Evolutionary conservation across 2,888 invertebrate genomes (phyloP), one percentile per base, ranked within the genome.

Genomic region (Eupithecia subumbrata): DNA sequence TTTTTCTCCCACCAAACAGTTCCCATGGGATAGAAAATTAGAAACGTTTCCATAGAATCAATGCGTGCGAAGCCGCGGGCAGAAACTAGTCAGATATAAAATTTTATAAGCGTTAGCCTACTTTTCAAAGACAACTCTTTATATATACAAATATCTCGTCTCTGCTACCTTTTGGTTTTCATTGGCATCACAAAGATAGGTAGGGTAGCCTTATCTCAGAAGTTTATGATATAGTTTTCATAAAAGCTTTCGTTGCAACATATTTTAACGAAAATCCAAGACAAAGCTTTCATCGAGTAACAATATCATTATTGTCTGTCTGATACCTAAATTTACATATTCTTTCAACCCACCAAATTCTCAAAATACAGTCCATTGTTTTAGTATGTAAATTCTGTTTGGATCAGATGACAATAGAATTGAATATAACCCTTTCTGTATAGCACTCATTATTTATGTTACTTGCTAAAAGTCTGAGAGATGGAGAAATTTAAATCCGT

Each of bases 381-480:
- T 77, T 71, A 78, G 40, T 78, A 78, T 76, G 79, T 73, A 77
- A 77, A 78, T 80, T 73, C 67, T 56, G 66, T 67, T 66, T 37
- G 74, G 80, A 73, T 77, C 78, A 76, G 73, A 77, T 78, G 75
- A 80, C 78, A 78, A 80, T 80, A 74, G 78, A 80, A 80, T 78
- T 77, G 74, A 74, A 77, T 76, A 75, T 76, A 64, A 76, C 74
- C 48, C 71, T 73, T 74, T 77, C 72, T 68, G 69, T 76, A 63
- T 56, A 76, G 72, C 76, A 76, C 72, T 76, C 74, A 76, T 73
- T 72, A 76, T 74, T 69, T 34, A 76, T 73, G 74, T 74, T 63
- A 52, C 56, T 76, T 73, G 75, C 82, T 64, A 56, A 80, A 80
- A 48, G 66, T 71, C 22, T n/a, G 68, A 43, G 68, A 68, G 68